Percentiles rank a stretch among this genome's conserved stretches.
These are phyloP conservation scores for Anguilla anguilla DNA, from an alignment of 2,797 vertebrate genomes.

Conservation along the genomic window DNA sequence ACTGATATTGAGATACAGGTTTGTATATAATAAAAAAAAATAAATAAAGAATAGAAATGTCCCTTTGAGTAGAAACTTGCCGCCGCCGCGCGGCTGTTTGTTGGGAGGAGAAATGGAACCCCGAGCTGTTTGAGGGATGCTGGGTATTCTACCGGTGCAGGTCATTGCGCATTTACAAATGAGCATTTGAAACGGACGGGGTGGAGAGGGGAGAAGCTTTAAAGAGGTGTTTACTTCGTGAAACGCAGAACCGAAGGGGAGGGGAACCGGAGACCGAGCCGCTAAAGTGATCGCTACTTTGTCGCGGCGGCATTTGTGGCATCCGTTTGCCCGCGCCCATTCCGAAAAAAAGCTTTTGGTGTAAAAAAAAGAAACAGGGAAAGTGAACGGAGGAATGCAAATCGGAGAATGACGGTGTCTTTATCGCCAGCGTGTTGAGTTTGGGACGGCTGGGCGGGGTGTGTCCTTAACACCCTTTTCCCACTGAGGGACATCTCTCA, in stretches of 20 bases:
- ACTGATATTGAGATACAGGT: constrained; percentile 71
- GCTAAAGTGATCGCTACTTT: constrained; percentile 47
- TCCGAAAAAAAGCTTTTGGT: neutral
- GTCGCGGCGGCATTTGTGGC: constrained; percentile 14
- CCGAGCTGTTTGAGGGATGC: constrained; percentile 67
- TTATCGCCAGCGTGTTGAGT: neutral
- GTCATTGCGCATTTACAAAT: constrained; percentile 79
- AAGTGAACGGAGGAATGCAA: neutral
- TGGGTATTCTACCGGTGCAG: constrained; percentile 62
- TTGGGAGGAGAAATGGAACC: constrained; percentile 77
- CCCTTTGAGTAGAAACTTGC: constrained; percentile 77
- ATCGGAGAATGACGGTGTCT: neutral
- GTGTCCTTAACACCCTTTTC: neutral
- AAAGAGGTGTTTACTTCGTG: constrained; percentile 70
- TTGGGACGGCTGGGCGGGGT: neutral
- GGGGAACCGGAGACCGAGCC: neutral
- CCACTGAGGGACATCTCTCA: too few species aligned
- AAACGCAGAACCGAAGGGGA: constrained; percentile 67
- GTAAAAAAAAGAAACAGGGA: too few species aligned
- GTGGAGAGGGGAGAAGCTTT: constrained; percentile 63
- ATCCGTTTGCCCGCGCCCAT: neutral
- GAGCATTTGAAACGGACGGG: constrained; percentile 78
- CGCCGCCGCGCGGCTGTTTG: constrained; percentile 68
- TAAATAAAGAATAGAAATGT: constrained; percentile 56
- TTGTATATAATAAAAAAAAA: constrained; percentile 71